Evolutionary conservation across 2,888 invertebrate genomes (phyloP).

Genomic region (Agrochola litura): DNA sequence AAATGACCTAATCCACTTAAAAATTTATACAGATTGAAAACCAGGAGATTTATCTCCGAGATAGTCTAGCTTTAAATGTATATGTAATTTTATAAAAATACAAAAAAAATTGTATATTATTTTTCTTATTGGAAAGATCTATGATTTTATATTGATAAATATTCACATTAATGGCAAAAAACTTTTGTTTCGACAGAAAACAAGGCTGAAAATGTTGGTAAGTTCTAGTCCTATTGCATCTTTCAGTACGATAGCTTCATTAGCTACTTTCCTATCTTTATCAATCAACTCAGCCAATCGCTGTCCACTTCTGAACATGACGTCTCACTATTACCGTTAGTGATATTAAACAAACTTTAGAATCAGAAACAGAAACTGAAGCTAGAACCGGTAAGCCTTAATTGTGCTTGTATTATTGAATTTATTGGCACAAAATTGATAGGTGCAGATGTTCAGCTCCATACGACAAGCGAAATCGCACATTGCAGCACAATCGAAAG

Average conservation of each 20-base stretch:
- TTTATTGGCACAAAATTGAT: neutral
- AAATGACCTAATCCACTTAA: neutral
- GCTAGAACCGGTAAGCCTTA: neutral
- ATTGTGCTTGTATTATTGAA: neutral
- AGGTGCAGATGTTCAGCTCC: neutral
- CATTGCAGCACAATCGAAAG: too few species aligned
- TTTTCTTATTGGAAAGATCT: neutral
- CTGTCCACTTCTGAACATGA: neutral
- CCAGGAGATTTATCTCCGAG: neutral
- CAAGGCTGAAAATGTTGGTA: neutral
- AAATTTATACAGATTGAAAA: neutral
- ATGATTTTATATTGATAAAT: neutral
- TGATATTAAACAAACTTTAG: constrained; percentile 7
- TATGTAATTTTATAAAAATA: neutral
- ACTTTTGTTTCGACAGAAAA: constrained; percentile 1
- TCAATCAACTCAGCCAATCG: constrained; percentile 1
- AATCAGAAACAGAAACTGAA: neutral
- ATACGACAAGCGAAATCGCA: neutral
- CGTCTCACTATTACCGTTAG: neutral
- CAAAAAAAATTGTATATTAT: neutral
- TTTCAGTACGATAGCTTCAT: neutral
- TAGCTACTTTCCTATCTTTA: neutral
- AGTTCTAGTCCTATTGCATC: neutral
- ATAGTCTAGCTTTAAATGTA: neutral
- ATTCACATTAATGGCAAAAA: neutral